A percentile compares a stretch with the other conserved stretches of the same genome.
Conservation (phyloP, 2,113 vertebrate species). For the Phoxinus phoxinus region DNA sequence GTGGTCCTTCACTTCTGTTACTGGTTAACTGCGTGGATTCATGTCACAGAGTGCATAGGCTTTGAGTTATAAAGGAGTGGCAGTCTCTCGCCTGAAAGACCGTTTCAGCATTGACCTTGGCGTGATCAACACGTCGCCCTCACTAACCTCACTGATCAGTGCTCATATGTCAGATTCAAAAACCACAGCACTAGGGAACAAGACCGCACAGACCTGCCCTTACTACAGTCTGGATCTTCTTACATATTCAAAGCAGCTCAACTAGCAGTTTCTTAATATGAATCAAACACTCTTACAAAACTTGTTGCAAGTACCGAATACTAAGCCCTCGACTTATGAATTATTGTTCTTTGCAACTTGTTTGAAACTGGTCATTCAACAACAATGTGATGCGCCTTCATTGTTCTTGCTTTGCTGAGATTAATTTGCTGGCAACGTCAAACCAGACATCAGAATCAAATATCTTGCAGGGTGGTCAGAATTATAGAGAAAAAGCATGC, state of each 20-base stretch:
- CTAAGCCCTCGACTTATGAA: background rate
- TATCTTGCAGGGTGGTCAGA: background rate
- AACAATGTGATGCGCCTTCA: no score
- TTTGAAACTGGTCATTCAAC: background rate
- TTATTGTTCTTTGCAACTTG: background rate
- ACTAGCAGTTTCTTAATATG: background rate
- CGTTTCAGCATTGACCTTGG: slow-evolving; percentile 1
- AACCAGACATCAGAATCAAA: background rate
- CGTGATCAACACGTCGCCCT: background rate
- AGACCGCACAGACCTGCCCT: background rate
- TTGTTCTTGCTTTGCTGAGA: background rate
- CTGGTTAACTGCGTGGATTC: background rate
- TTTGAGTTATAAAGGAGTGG: slow-evolving; percentile 6
- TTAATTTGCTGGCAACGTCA: background rate
- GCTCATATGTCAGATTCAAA: slow-evolving; percentile 2
- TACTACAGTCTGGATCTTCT: background rate
- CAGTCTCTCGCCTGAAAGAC: background rate
- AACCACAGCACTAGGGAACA: background rate
- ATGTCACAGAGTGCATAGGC: background rate
- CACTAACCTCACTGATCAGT: background rate
- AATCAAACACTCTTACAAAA: background rate
- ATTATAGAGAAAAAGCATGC: background rate
- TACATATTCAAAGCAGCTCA: slow-evolving; percentile 6
- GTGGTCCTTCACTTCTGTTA: slow-evolving; percentile 4
- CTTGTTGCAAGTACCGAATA: background rate